Evolutionary conservation across 2,888 invertebrate species (phyloP), one percentile per base, ranked within the genome.

Genomic region (Tryphoninae sp.): DNA sequence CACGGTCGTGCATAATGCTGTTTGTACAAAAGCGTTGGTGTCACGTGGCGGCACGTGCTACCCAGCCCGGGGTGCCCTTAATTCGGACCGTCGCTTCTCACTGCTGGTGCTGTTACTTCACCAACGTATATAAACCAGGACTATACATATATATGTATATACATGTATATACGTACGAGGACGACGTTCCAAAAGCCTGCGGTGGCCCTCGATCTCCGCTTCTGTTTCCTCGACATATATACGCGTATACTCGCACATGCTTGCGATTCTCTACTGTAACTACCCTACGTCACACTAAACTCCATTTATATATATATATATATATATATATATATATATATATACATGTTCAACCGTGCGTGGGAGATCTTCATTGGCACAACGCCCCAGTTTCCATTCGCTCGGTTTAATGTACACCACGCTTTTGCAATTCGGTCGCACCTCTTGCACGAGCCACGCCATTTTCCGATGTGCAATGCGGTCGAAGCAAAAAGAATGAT

Each of bases 1-100:
- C 89, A 88, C 90, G 87, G 87, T 89, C 90, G 90, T 91, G 91
- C 91, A 91, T 92, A 91, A 92, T 91, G 89, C 90, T 91, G 91
- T 91, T 91, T 90, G 91, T 88, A 88, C 86, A 89, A 84, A 88
- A 89, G 88, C 88, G 86, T 86, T 83, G 85, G 85, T 78, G 88
- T 87, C 91, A 91, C 91, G 91, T 91, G 91, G 85, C 89, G 89
- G 84, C 91, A 88, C 90, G 91, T 91, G 91, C 81, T 55, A 55
- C 55, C 88, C 55, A 53, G 26, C 71, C 61, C 71, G 69, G 67
- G 85, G 33, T 33, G 86, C 86, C 85, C 85, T 85, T 86, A 87
- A 89, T 89, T 88, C 88, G 87, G 85, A 86, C 82, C 82, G 83
- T 83, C 77, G 80, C 82, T 82, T 83, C 84, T 74, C 80, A 78